phyloP scores from a whole-genome alignment of 2,888 invertebrate genomes.

The Meloe dianella region DNA sequence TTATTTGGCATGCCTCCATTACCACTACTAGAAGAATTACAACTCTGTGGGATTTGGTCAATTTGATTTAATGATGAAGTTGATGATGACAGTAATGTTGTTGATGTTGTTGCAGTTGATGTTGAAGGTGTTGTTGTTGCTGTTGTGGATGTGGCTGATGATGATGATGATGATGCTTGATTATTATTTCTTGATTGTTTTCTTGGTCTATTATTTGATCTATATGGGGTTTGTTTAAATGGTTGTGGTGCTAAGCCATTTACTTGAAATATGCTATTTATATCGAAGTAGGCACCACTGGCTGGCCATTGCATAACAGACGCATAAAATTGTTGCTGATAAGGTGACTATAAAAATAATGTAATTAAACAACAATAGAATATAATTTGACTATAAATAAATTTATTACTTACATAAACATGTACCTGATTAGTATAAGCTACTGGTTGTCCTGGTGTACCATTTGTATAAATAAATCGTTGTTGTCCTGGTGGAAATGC shows the following conservation, averaged over 20 bases:
- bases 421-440: slow-evolving; percentile 68
- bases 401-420: slow-evolving; percentile 65
- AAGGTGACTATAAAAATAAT: slow-evolving; percentile 57
- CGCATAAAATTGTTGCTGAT: slow-evolving; percentile 70
- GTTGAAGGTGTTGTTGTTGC: slow-evolving; percentile 32
- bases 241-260: slow-evolving; percentile 75
- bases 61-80: slow-evolving; percentile 1
- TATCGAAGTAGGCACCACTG: slow-evolving; percentile 67
- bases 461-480: slow-evolving; percentile 69
- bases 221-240: slow-evolving; percentile 63
- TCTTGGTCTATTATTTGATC: slow-evolving; percentile 56
- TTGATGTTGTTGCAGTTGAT: slow-evolving; percentile 24
- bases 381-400: no score
- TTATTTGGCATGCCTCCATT: not conserved
- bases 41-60: not conserved
- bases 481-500: slow-evolving; percentile 65
- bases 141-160: not conserved
- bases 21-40: not conserved
- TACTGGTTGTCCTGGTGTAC: slow-evolving; percentile 66
- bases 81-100: slow-evolving; percentile 3
- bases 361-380: not conserved
- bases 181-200: slow-evolving; percentile 51
- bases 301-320: slow-evolving; percentile 65
- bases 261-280: slow-evolving; percentile 73
- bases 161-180: slow-evolving; percentile 4